Evolutionary conservation across 2,888 invertebrate genomes (phyloP), one percentile per base, ranked within the genome.

Genomic region (Spodoptera picta): DNA sequence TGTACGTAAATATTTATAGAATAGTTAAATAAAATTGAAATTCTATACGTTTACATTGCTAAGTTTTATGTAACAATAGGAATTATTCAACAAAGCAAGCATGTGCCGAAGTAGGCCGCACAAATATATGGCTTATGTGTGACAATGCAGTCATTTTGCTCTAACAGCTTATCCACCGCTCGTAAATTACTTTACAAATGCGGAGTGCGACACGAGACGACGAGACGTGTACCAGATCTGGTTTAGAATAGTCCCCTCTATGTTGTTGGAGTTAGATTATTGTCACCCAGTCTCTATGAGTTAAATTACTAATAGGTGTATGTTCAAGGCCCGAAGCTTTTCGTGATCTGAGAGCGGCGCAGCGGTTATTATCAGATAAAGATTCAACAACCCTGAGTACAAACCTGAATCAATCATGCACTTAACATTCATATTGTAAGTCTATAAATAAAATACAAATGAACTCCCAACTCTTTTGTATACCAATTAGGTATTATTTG

Each of bases 111-210:
- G 47, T 75, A 75, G 65, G 72, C 57, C 72, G 55, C 52, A 56
- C 52, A 75, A 50, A 70, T 65, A 72, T 57, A 60, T 51, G 42
- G 70, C 54, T 64, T 64, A 70, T 47, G 60, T 52, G 72, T 58
- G 60, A 69, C 70, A 69, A 63, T 69, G 49, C 56, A 64, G 51
- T 70, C 45, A 60, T 60, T 63, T 70, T 70, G 54, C 71, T 60
- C 50, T 64, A 41, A 23, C 50, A 55, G 55, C 60, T 65, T 58
- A 64, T 41, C 46, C 31, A 56, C 48, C 50, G 58, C 60, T 75
- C 77, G 73, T 77, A 77, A 73, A 73, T 67, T 73, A 63, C 53
- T 69, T 70, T 49, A 70, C 57, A 60, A 72, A 70, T 60, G 60
- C 57, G 71, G 49, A 43, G 51, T 36, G 23, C 64, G 64, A 75